Conservation (phyloP, 2,888 invertebrate genomes). For the Philereme transversata region DNA sequence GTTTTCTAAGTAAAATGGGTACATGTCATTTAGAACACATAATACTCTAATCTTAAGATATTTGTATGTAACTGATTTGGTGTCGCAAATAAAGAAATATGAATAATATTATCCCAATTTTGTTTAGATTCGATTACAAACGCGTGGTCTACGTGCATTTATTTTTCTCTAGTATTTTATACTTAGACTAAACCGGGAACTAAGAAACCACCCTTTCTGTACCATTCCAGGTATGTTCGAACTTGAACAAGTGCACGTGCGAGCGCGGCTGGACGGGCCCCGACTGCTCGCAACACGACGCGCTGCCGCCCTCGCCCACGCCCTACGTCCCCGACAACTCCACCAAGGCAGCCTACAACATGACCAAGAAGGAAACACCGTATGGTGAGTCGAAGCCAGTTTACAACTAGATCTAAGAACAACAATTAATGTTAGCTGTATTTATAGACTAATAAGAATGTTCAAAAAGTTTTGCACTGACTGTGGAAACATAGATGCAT, state of each 20-base stretch:
- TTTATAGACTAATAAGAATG: neutral
- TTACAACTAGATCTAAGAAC: slow-evolving; percentile 5
- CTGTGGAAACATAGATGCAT: neutral
- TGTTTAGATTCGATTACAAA: no score
- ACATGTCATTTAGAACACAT: no score
- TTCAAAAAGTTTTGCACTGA: slow-evolving; percentile 10
- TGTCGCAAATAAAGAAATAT: no score
- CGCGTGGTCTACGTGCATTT: no score
- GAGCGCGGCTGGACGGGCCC: slow-evolving; percentile 93
- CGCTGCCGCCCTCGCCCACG: slow-evolving; percentile 86
- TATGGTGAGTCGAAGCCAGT: slow-evolving; percentile 90
- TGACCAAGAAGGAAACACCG: slow-evolving; percentile 96
- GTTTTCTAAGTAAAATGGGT: no score
- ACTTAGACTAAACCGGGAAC: no score
- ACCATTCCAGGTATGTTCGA: slow-evolving; percentile 92
- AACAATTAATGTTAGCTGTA: no score
- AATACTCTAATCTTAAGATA: no score
- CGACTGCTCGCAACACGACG: slow-evolving; percentile 92
- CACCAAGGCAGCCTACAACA: slow-evolving; percentile 83
- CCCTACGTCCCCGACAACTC: slow-evolving; percentile 81
- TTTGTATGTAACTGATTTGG: no score
- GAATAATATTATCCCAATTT: no score
- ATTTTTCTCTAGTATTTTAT: no score
- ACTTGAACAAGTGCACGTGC: slow-evolving; percentile 96
- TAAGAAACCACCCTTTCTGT: no score